Base-by-base conservation (phyloP, 2,797 vertebrate genomes). In the Manis crassicaudata region DNA sequence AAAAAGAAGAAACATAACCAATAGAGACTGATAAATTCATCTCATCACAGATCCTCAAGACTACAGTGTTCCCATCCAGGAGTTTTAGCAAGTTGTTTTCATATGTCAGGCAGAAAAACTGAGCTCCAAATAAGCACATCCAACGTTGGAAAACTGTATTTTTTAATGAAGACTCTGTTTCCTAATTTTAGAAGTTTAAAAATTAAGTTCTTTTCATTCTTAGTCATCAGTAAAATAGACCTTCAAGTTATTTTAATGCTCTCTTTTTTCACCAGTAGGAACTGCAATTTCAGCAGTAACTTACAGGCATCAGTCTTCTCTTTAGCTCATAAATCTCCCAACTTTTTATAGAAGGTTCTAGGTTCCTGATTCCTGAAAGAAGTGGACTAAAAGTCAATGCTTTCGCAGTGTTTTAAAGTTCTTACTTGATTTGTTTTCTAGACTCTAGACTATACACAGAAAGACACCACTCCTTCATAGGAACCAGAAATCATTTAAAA, bases 341-440 rank as follows among this genome's bases (percentile, higher is more conserved):
- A 32, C 18, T 83, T 92, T 67, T 79, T 56, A 50, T 16, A 73
- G 67, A 79, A 87, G 37, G 60, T 70, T 75, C 67, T 67, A 72
- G 88, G 8, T 92, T 90, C 60, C 70, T 13, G 16, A 12, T n/a
- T 27, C 46, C 68, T 94, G 50, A 40, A 10, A 76, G 17, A 77
- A 93, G 60, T 0, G 2, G 65, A 86, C 54, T 93, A 94, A 97
- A 96, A 96, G 70, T 32, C 95, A 96, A 93, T 58, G 83, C 94
- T 97, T 97, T 7, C 17, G 29, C 92, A 97, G 90, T 46, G 88
- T 73, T 97, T 96, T 92, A 58, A 97, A 93, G 83, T 58, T 62
- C 32, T 62, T 37, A 29, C 16, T 29, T 43, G 40, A 54, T 54
- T 25, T 77, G 14, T 65, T 65, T 67, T 50, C 29, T 54, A 60